phyloP scores from a whole-genome alignment of 2,888 invertebrate genomes.

The Callimorpha dominula region DNA sequence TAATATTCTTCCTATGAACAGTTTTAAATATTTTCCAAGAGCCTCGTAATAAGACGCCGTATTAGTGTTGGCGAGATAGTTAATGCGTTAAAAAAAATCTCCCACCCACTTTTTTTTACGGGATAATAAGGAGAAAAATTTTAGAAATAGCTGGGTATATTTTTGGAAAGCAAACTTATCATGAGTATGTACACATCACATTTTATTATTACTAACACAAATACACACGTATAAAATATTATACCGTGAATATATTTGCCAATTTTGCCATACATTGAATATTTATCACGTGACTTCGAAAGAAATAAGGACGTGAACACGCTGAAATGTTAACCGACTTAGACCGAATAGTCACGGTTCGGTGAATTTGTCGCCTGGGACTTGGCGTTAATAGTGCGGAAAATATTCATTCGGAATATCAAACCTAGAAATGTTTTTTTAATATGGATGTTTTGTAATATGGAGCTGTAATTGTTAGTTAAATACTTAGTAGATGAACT shows the following conservation, averaged over 20 bases:
- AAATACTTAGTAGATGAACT: not conserved
- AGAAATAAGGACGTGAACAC: slow-evolving; percentile 5
- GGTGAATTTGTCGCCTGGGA: slow-evolving; percentile 7
- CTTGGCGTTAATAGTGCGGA: slow-evolving; percentile 10
- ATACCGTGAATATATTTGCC: not conserved
- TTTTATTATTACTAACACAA: slow-evolving; percentile 4
- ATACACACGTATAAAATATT: slow-evolving; percentile 1
- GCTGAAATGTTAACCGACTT: slow-evolving; percentile 16
- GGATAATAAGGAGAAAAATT: too few species aligned
- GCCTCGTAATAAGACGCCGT: too few species aligned
- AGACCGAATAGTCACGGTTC: slow-evolving; percentile 18
- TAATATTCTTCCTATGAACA: too few species aligned
- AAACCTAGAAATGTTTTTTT: not conserved
- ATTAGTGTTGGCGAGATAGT: too few species aligned
- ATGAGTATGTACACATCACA: too few species aligned
- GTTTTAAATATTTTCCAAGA: too few species aligned
- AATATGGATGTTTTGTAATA: not conserved
- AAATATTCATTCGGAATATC: not conserved
- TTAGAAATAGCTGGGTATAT: too few species aligned
- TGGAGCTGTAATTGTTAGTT: not conserved
- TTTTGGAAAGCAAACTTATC: too few species aligned
- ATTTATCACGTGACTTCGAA: slow-evolving; percentile 9
- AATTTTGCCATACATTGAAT: slow-evolving; percentile 10
- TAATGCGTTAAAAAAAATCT: too few species aligned
- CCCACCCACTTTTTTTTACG: too few species aligned